Evolutionary conservation across 2,888 invertebrate genomes (phyloP).

Genomic region (Drosophila paramelanica): DNA sequence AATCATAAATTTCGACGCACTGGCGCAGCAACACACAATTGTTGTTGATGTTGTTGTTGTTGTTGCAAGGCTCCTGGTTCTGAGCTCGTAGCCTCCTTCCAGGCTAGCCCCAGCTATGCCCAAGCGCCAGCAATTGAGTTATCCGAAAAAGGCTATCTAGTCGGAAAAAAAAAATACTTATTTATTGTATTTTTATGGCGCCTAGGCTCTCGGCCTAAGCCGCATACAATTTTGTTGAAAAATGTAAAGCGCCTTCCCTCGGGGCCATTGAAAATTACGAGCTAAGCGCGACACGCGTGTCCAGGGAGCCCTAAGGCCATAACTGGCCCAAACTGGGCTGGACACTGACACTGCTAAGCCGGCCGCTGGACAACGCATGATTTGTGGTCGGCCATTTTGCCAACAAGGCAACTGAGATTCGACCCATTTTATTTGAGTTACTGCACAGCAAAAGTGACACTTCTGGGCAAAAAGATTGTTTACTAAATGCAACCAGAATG

Average conservation of each 20-base stretch:
- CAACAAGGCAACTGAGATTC: conserved; percentile 62
- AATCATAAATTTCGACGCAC: conserved; percentile 80
- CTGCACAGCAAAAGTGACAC: conserved; percentile 15
- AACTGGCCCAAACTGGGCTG: conserved; percentile 1
- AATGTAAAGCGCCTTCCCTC: conserved; percentile 63
- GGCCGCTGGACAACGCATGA: conserved; percentile 47
- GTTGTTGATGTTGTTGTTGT: conserved; percentile 27
- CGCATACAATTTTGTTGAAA: conserved; percentile 70
- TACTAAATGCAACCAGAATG: conserved; percentile 4
- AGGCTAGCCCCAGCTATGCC: conserved; percentile 17
- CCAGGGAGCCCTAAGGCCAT: conserved; percentile 29
- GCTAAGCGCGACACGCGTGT: conserved; percentile 73
- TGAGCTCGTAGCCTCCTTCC: conserved; percentile 5
- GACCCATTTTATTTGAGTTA: conserved; percentile 27
- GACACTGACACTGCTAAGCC: conserved; percentile 1
- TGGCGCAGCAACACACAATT: conserved; percentile 53
- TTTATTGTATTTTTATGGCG: conserved; percentile 80
- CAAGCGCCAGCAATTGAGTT: conserved; percentile 72
- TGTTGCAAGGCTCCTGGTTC: conserved; percentile 1
- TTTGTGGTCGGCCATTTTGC: conserved; percentile 58
- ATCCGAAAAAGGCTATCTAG: conserved; percentile 74
- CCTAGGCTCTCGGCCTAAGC: conserved; percentile 60
- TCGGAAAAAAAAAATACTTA: conserved; percentile 39
- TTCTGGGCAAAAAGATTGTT: not conserved
- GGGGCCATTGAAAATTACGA: conserved; percentile 67